Evolutionary conservation across 2,797 vertebrate genomes (phyloP), one percentile per base, ranked within the genome.

Genomic region (Oryzias sinensis): DNA sequence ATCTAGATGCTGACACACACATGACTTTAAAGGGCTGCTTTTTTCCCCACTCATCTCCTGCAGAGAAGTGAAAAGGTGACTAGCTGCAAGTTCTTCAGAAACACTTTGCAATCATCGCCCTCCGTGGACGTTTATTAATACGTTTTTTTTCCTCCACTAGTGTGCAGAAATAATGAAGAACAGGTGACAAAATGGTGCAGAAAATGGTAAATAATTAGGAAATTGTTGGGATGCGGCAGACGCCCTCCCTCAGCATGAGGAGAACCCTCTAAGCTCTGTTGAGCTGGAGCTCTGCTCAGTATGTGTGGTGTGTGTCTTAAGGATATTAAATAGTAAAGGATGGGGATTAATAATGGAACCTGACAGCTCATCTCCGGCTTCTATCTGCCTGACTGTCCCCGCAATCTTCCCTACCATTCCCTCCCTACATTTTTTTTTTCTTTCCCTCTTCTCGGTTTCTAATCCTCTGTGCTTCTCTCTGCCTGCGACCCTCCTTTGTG

Each of bases 341-440:
- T 87, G 86, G 80, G 84, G 84, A 89, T 88, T 89, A 88, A 89
- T 89, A 89, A 88, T 88, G 81, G 83, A 90, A 88, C 79, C 82
- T 90, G 89, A 88, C 87, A 90, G 87, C 87, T 89, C 87, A 90
- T 90, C 87, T 89, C 86, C 88, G 82, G 86, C 84, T 87, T 76
- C 86, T 88, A 82, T 84, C 88, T 88, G 84, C 80, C 81, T 72
- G 81, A 86, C 82, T 87, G 79, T 87, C 80, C 82, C 79, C 74
- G 76, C 81, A 77, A 82, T 83, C 82, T 85, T 77, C 72, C 70
- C 59, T 77, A 83, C 72, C 73, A 67, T 74, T 77, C 77, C 74
- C 85, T 83, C 65, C 73, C 82, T 74, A 73, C 76, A 68, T 65
- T 65, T 70, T 61, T 70, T 61, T 52, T 37, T 69, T 65, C 68